Evolutionary conservation across 2,797 vertebrate genomes (phyloP).

Genomic region (Notolepis coatsorum): DNA sequence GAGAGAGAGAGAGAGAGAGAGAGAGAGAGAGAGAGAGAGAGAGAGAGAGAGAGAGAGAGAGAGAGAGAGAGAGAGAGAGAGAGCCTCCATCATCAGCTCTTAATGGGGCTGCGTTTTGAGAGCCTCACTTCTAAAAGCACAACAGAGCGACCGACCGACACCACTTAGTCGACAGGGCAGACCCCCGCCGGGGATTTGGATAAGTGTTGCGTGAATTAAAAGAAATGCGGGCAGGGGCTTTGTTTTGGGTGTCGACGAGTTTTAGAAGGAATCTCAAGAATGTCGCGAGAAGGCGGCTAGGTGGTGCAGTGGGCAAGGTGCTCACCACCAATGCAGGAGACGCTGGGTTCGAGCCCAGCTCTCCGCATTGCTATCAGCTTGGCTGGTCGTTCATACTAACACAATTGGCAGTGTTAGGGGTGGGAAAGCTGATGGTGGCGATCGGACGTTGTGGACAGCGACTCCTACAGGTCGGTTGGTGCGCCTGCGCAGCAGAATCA

Average conservation of each 20-base stretch:
- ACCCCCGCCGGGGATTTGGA: conserved; percentile 9
- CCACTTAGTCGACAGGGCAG: conserved; percentile 23
- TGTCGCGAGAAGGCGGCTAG: conserved; percentile 31
- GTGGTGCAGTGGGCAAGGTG: no score
- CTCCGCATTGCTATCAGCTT: no score
- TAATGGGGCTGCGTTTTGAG: conserved; percentile 5
- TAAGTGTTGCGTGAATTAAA: conserved; percentile 27
- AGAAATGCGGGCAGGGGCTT: conserved; percentile 9
- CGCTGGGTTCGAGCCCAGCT: no score
- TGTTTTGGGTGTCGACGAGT: neutral
- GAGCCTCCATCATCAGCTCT: conserved; percentile 60
- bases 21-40: conserved; percentile 35
- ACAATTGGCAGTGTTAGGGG: no score
- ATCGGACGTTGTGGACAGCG: no score
- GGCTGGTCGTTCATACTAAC: no score
- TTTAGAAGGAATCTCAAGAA: neutral
- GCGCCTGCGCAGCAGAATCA: no score
- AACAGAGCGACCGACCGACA: conserved; percentile 6
- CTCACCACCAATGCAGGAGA: no score
- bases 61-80: conserved; percentile 2
- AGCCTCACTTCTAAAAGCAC: conserved; percentile 26
- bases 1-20: conserved; percentile 45
- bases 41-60: conserved; percentile 9
- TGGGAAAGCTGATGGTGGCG: no score
- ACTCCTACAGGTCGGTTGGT: no score